Evolutionary conservation across 2,797 vertebrate species (phyloP), one percentile per base, ranked within the genome.

Genomic region (Coendou prehensilis): DNA sequence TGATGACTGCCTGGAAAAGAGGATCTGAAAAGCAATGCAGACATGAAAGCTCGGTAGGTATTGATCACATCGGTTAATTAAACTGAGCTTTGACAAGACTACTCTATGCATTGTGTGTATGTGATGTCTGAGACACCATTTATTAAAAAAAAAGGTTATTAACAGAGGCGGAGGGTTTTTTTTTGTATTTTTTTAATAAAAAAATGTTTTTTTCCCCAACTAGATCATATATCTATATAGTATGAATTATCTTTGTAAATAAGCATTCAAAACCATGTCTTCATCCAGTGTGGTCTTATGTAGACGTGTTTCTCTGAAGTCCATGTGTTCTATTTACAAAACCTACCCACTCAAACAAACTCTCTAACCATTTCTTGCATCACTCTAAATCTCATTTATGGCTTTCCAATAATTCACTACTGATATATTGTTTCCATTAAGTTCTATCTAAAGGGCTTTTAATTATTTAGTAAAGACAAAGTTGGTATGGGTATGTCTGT

Each of bases 381-480:
- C 37, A 45, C 22, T 87, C 47, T 50, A 61, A 81, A 69, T 73
- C 9, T 69, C 57, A 50, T 15, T 82, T 78, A 78, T 45, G 85
- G 18, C n/a, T 85, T 94, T 67, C 9, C 17, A 78, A n/a, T 54
- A 84, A 94, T 57, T 83, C 41, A 45, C 13, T 67, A n/a, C 59
- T 30, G 37, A 59, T 20, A 13, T 37, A 71, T 85, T 67, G 17
- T 28, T 75, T 22, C 20, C 28, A 56, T n/a, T 30, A 76, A 80
- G 26, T 54, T 94, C 22, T 56, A 18, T 75, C 45, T 87, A 75
- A 63, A 87, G 8, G 26, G 64, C 28, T 81, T 88, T 81, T 63
- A 89, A 80, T 73, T 37, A 69, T 41, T 87, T 93, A 78, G 54
- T 78, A 94, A 85, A 88, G 78, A 86, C 64, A 50, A 92, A 89